Evolutionary conservation across 2,113 vertebrate genomes (phyloP).

Genomic region (Irena cyanogastra): DNA sequence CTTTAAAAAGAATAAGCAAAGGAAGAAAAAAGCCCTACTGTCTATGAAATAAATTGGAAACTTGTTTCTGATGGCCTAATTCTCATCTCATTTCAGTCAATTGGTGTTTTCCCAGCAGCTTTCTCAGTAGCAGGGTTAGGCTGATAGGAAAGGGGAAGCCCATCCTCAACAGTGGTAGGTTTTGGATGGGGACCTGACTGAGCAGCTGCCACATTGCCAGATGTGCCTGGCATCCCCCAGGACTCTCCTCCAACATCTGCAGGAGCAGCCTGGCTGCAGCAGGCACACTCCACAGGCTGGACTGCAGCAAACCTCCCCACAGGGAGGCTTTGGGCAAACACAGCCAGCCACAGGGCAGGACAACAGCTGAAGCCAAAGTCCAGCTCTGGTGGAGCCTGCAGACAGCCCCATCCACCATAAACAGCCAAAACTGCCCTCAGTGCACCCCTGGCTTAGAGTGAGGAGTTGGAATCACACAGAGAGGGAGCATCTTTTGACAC

Average conservation of each 20-base stretch:
- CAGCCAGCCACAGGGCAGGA: not conserved
- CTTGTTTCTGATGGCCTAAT: not conserved
- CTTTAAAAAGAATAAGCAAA: constrained; percentile 8
- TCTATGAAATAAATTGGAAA: constrained; percentile 20
- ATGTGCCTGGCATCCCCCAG: not conserved
- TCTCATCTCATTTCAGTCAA: not conserved
- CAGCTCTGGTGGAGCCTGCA: not conserved
- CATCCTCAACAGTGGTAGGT: fast-evolving
- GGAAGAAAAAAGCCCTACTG: not conserved
- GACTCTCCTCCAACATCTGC: not conserved
- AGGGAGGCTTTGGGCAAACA: not conserved
- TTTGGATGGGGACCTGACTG: not conserved
- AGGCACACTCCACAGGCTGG: fast-evolving
- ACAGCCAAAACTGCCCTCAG: not conserved
- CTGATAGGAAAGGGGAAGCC: not conserved
- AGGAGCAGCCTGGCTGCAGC: not conserved
- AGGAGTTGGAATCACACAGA: not conserved
- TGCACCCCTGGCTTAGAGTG: fast-evolving
- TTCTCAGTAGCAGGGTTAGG: not conserved
- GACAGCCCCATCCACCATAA: not conserved
- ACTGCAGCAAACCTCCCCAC: not conserved
- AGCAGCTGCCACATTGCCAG: not conserved
- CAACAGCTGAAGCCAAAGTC: not conserved
- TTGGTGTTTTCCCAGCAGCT: not conserved
- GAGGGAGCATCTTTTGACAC: not conserved